These are phyloP conservation scores for Zelleria hepariella DNA, from an alignment of 2,888 invertebrate species.

Conservation along the genomic window DNA sequence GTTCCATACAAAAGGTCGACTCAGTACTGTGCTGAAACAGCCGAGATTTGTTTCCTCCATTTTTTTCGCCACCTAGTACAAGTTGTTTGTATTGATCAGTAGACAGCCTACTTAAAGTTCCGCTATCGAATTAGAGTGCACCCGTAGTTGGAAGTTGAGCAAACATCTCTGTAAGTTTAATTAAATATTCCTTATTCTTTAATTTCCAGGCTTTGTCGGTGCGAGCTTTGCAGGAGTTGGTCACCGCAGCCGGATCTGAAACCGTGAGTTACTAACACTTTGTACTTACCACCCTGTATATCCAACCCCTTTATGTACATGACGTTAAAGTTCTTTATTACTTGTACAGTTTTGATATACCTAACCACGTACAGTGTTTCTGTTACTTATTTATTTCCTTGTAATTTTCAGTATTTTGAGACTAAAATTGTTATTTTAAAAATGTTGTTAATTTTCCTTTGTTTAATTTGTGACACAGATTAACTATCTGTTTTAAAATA, in stretches of 20 bases:
- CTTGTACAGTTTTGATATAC: background rate
- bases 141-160: no score
- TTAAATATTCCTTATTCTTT: no score
- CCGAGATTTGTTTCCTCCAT: no score
- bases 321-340: slow-evolving; percentile 7
- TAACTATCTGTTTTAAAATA: background rate
- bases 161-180: no score
- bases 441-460: background rate
- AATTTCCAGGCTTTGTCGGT: slow-evolving; percentile 88
- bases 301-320: slow-evolving; percentile 8
- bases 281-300: slow-evolving; percentile 10
- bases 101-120: no score
- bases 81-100: no score
- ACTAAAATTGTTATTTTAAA: slow-evolving; percentile 1
- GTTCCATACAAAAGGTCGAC: no score
- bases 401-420: slow-evolving; percentile 2
- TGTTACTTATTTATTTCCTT: background rate
- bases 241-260: slow-evolving; percentile 94
- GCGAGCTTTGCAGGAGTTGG: slow-evolving; percentile 97
- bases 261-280: slow-evolving; percentile 82
- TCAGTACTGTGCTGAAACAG: no score
- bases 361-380: background rate
- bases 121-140: no score
- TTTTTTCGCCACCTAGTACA: no score
- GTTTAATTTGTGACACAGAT: background rate